These are phyloP conservation scores for Mesorhabditis spiculigera DNA, from an alignment of 2,888 invertebrate genomes.

Conservation along the genomic window DNA sequence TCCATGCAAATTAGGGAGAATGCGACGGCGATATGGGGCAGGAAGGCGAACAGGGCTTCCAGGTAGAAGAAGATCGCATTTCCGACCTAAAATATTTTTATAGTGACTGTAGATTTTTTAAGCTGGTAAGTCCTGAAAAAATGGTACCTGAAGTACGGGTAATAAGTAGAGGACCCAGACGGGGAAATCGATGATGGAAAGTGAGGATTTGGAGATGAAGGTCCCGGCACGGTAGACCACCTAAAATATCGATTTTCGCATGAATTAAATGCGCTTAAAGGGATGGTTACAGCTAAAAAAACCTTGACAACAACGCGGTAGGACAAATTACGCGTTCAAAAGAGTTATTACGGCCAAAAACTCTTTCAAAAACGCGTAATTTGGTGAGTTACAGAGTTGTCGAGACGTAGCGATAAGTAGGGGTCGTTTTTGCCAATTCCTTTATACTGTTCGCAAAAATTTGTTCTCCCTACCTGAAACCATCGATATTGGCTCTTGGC, in stretches of 20 bases:
- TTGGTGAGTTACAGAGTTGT: no score
- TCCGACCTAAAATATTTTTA: neutral
- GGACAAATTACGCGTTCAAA: no score
- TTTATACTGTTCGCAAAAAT: neutral
- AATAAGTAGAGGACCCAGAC: conserved; percentile 6
- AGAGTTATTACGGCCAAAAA: no score
- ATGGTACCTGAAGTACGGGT: neutral
- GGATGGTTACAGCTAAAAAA: no score
- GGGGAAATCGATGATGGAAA: neutral
- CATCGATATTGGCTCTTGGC: neutral
- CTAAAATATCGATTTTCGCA: neutral
- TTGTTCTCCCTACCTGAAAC: neutral
- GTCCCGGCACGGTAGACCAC: neutral
- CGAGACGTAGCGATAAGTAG: no score
- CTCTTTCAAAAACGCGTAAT: no score
- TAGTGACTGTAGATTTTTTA: neutral
- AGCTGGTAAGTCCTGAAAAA: neutral
- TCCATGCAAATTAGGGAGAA: neutral
- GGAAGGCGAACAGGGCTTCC: neutral
- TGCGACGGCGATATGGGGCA: neutral
- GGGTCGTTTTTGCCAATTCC: neutral
- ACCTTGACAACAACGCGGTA: no score
- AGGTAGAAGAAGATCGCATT: conserved; percentile 1
- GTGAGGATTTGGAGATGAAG: neutral
- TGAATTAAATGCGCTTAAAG: no score